Conservation (phyloP, 1,140 invertebrate genomes). For the Odontomachus brunneus region DNA sequence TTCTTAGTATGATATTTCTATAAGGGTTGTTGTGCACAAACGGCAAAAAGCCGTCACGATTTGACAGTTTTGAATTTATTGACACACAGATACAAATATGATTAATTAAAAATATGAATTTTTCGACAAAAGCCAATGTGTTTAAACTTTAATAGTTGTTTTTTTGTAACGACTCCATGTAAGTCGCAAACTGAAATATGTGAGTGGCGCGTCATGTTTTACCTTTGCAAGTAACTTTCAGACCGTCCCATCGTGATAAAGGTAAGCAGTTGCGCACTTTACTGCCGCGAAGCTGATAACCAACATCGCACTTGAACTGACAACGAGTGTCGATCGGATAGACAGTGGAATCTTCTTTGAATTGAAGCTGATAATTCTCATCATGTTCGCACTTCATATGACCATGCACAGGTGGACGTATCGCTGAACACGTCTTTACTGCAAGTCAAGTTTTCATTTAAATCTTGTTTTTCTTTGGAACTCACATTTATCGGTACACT, state of each 20-base stretch:
- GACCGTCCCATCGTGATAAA: constrained; percentile 89
- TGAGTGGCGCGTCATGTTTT: constrained; percentile 21
- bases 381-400: constrained; percentile 87
- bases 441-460: neutral
- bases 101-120: too few relatives aligned
- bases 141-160: too few relatives aligned
- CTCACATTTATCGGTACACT: too few relatives aligned
- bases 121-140: too few relatives aligned
- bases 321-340: constrained; percentile 88
- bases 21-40: too few relatives aligned
- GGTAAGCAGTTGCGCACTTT: constrained; percentile 89
- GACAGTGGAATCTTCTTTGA: constrained; percentile 60
- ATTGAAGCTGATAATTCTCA: constrained; percentile 77
- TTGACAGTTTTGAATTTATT: too few relatives aligned
- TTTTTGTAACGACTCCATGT: too few relatives aligned
- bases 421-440: constrained; percentile 88
- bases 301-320: constrained; percentile 88
- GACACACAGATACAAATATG: too few relatives aligned
- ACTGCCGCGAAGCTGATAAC: constrained; percentile 89
- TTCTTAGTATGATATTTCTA: too few relatives aligned
- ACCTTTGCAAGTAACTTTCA: constrained; percentile 89
- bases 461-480: too few relatives aligned
- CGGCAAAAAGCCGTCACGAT: too few relatives aligned
- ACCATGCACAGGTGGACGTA: constrained; percentile 87
- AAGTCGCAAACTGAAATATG: neutral